These are phyloP conservation scores for Caranx melampygus DNA, from an alignment of 2,113 vertebrate genomes.

Conservation along the genomic window DNA sequence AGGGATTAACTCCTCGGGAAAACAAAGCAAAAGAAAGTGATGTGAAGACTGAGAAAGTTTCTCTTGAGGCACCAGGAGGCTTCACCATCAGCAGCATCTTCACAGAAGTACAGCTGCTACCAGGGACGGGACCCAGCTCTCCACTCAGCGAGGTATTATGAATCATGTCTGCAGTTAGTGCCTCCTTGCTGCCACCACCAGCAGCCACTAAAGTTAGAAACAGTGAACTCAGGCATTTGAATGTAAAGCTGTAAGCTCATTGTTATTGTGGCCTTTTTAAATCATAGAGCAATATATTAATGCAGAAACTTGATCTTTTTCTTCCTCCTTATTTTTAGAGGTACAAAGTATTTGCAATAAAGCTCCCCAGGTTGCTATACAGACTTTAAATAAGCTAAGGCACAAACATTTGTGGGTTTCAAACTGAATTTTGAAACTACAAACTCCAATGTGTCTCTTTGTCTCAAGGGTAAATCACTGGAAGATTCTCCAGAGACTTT, in stretches of 20 bases:
- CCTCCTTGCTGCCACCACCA: rapidly evolving
- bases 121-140: slow-evolving; percentile 47
- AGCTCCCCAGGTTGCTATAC: too few species aligned
- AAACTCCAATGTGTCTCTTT: background rate
- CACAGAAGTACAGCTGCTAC: slow-evolving; percentile 58
- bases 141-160: slow-evolving; percentile 71
- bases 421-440: background rate
- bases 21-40: background rate
- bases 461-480: slow-evolving; percentile 56
- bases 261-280: too few species aligned
- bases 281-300: too few species aligned
- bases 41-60: slow-evolving; percentile 13
- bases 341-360: background rate
- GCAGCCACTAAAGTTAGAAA: background rate
- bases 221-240: background rate
- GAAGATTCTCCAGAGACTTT: slow-evolving; percentile 47
- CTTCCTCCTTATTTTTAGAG: background rate
- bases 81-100: slow-evolving; percentile 64
- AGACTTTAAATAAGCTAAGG: background rate
- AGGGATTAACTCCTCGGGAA: background rate
- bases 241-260: too few species aligned
- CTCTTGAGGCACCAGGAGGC: slow-evolving; percentile 35
- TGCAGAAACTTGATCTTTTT: background rate
- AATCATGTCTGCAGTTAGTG: background rate
- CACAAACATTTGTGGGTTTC: background rate